Evolutionary conservation across 2,888 invertebrate species (phyloP), one percentile per base, ranked within the genome.

Genomic region (Calliphora vomitoria): DNA sequence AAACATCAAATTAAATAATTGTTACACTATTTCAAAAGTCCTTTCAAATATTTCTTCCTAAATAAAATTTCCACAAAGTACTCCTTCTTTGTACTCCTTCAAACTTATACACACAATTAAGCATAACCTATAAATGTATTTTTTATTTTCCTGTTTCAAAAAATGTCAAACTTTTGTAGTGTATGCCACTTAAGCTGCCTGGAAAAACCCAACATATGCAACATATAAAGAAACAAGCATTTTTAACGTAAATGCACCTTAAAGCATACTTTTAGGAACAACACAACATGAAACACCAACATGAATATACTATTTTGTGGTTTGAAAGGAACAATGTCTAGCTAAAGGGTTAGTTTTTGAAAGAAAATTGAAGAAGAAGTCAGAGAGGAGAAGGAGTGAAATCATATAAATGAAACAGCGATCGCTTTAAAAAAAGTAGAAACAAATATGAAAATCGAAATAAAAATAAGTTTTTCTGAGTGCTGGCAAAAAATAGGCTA

Each of bases 221-320:
- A 44, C 66, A 85, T 62, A 75, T n/a, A 68, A 69, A 68, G 74
- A 68, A 85, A 53, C 68, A 55, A 58, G 18, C 8, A 74, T 74
- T 68, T 85, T 53, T 60, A 68, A 85, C 38, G 25, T 64, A 81
- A 75, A 85, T 81, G 80, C 80, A 85, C 75, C 85, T 81, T 85
- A 62, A 81, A 85, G 85, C 85, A 81, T 75, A 75, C 68, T 75
- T 69, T 68, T 47, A 75, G 68, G 74, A 69, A 35, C n/a, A 64
- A 38, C 25, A 58, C 55, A 79, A 15, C 60, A 35, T 44, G 6
- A 31, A 60, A 60, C 13, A 78, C 15, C 10, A 83, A 85, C 85
- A 85, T 75, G 68, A 74, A 69, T 74, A 44, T 64, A 79, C 58
- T 44, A 68, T 85, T 75, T 80, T 80, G 85, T 60, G 85, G 74